Base-by-base conservation (phyloP, 30 jellyfish, hydroid and myxozoan genomes). In the Aurelia sp. region DNA sequence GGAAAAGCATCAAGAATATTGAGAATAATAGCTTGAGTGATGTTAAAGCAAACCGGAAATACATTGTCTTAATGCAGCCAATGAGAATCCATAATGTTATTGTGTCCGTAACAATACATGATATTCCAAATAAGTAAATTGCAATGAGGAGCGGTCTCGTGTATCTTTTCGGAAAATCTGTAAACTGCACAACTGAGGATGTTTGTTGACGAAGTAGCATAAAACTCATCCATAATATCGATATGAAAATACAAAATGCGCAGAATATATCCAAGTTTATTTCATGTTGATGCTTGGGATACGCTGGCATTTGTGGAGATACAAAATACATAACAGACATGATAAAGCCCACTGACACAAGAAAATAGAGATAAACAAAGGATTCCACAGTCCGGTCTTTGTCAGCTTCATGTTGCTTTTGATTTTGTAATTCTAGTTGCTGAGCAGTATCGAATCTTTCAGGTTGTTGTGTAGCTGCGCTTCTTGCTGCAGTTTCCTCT, bases 41-140 rank as follows among this genome's bases (percentile, higher is more conserved):
- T 4, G 79, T 22, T 38, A 86, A 44, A 17, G 63, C 72, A 67
- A 86, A 57, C 17, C 80, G 52, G 22, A 76, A 13, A 33, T 76
- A 77, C 52, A 47, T 74, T 63, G 82, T 50, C n/a, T 62, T 31
- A 67, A 86, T 30, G 80, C 95, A 86, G 22, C 89, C 95, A 59
- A 77, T 48, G 1, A 77, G 90, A 5, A 69, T 76, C 90, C 90
- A 86, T 6, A 86, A 8, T 12, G 90, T 68, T 15, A 86, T 86
- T 47, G 95, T 50, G 71, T 86, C 95, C 8, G 95, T 74, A 16
- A 86, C 95, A 24, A 86, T 67, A 81, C 90, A 75, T 9, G 95
- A 64, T 58, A 77, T 51, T 38, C 95, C 95, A 59, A 86, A 86
- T 30, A 86, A 75, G 82, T 86, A 86, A 13, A 76, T 85, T 10